Base-by-base conservation (phyloP, 2,888 invertebrate species). In the Ferrisia virgata region DNA sequence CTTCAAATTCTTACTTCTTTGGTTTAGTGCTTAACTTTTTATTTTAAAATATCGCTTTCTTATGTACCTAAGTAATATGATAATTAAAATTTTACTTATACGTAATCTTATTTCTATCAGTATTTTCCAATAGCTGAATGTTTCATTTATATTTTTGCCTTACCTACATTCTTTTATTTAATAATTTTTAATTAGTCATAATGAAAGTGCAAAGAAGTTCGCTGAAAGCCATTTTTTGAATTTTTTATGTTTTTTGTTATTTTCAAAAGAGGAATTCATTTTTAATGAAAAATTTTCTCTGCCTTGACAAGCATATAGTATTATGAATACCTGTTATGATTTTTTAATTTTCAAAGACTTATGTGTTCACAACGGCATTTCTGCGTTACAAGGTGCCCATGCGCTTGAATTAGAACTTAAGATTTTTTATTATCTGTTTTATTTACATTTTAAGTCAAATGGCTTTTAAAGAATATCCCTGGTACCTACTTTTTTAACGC, bases 111-210 rank as follows among this genome's bases (percentile, higher is more conserved):
- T 33, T 58, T 36, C 22, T 72, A 72, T 36, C 36, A 72, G 72
- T 72, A 72, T 72, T 72, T 72, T 72, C n/a, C 72, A 72, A 33
- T 72, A 33, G 72, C 33, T 72, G n/a, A 72, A 72, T 31, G 36
- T 72, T n/a, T 18, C 31, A 28, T 64, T 47, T 9, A n/a, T n/a
- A 47, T 47, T 47, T 47, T 47, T 18, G 47, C 47, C 28, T 64
- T 72, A 33, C 72, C 33, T 72, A 72, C 36, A 33, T 72, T 72
- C 36, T 72, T 72, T 33, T 72, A 72, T 72, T 18, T 72, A 15
- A 4, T 31, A 33, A 72, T 33, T 31, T 31, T 72, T 64, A 64
- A 64, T 25, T 64, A 64, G 33, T 33, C 33, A 5, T 33, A 72
- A 64, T 64, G 25, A 64, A 11, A 9, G 3, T n/a, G 72, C 72